phyloP scores from a whole-genome alignment of 2,113 vertebrate genomes.

The Synodontis membranacea region DNA sequence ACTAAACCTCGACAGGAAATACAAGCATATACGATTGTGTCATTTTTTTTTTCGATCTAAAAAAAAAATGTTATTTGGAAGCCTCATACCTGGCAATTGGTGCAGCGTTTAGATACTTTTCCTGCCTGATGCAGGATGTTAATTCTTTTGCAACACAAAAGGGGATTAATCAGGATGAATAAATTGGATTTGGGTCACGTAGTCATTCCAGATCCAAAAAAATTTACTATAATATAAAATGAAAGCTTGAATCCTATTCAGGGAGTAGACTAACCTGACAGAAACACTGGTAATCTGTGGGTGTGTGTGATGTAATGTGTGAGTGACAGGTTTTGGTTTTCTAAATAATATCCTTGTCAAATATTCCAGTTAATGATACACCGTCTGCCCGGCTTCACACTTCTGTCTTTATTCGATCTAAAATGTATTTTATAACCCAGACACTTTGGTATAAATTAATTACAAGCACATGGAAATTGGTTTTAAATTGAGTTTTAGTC shows the following conservation, averaged over 20 bases:
- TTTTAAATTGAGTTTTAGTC: slow-evolving; percentile 34
- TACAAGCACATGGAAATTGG: slow-evolving; percentile 26
- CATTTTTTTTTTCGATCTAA: no score
- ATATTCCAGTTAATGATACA: slow-evolving; percentile 11
- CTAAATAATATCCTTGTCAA: slow-evolving; percentile 6
- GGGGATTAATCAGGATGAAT: neutral
- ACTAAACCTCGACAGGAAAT: neutral
- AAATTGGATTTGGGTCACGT: neutral
- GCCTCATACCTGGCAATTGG: neutral
- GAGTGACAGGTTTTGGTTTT: slow-evolving; percentile 1
- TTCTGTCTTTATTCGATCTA: neutral
- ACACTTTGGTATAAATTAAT: slow-evolving; percentile 30
- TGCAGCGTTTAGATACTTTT: neutral
- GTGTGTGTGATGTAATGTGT: neutral
- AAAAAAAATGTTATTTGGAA: no score
- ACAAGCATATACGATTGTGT: neutral
- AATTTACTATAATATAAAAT: neutral
- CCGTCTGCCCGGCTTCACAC: neutral
- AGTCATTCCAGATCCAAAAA: neutral
- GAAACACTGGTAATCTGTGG: neutral
- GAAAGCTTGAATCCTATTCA: neutral
- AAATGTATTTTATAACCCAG: neutral
- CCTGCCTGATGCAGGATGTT: neutral
- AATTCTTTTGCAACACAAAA: neutral
- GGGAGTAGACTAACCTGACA: neutral